Evolutionary conservation across 2,888 invertebrate species (phyloP).

Genomic region (Arge pagana): DNA sequence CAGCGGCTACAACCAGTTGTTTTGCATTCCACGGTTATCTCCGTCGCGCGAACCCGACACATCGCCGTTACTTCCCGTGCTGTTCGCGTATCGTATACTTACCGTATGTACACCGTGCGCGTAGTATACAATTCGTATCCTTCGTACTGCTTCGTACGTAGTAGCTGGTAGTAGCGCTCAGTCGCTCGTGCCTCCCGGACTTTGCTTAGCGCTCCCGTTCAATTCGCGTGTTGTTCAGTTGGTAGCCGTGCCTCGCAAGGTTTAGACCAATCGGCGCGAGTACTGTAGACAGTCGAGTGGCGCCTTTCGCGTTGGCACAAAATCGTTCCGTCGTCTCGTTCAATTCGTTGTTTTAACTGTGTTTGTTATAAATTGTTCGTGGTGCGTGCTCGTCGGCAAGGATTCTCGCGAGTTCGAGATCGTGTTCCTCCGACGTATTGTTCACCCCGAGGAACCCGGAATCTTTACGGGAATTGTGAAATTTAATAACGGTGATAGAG

Average conservation of each 20-base stretch:
- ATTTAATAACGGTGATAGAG: constrained; percentile 31
- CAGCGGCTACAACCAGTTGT: too few species aligned
- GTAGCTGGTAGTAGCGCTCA: too few species aligned
- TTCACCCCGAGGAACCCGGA: neutral
- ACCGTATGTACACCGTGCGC: too few species aligned
- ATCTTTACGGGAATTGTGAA: constrained; percentile 5
- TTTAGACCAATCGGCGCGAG: constrained; percentile 8
- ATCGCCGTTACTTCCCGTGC: too few species aligned
- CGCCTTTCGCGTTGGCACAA: constrained; percentile 39
- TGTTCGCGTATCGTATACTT: too few species aligned
- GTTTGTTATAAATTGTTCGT: constrained; percentile 4
- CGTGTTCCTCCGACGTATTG: neutral
- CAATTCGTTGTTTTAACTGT: constrained; percentile 3
- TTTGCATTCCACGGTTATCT: constrained; percentile 32
- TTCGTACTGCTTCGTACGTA: too few species aligned
- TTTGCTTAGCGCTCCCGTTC: constrained; percentile 32
- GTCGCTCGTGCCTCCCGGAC: constrained; percentile 24
- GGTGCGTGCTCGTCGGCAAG: constrained; percentile 1
- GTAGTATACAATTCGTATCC: too few species aligned
- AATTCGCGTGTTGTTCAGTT: too few species aligned
- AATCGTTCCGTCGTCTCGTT: neutral
- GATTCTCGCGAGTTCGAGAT: neutral
- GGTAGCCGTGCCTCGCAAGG: constrained; percentile 35
- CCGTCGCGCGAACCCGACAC: constrained; percentile 9
- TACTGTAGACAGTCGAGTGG: constrained; percentile 44